Base-by-base conservation (phyloP, 2,797 vertebrate genomes). In the Melanotaenia boesemani region DNA sequence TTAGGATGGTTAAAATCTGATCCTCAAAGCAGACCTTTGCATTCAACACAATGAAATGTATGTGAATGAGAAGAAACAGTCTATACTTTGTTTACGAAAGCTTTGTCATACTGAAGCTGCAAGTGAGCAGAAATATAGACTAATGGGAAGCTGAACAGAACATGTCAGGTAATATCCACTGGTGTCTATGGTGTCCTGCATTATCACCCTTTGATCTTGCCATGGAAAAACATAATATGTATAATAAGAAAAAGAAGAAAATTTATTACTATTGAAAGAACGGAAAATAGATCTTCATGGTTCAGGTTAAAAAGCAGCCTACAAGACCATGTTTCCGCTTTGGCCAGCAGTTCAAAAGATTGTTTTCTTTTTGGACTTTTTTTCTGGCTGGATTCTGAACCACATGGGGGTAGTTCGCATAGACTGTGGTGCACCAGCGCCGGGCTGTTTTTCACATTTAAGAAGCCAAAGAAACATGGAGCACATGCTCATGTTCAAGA, bases 251-350 rank as follows among this genome's bases (percentile, higher is more conserved):
- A 79, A 91, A 90, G 86, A 56, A 69, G 34, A 58, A 73, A 85
- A 92, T 94, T 83, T 92, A 93, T 94, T 91, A 84, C 86, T 88
- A 83, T 90, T 89, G 83, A 80, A 92, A 80, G 83, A 81, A 93
- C 92, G 86, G 84, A 94, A 93, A 94, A 92, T 84, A 88, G 81
- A 76, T 88, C 82, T 91, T 91, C 90, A 88, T 87, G 88, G 92
- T 90, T 91, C 81, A 88, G 91, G 92, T 93, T 92, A 90, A 92
- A 91, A 92, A 91, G 89, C 80, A 85, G 85, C 89, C 87, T 84
- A 91, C 81, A 89, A 93, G 91, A 94, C 92, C 87, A 41, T 93
- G 89, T 94, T 95, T 95, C 94, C 93, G 81, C 79, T 89, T 89
- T 95, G 92, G 95, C 88, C 28, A 0, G 63, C 72, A 84, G 87